Evolutionary conservation across 2,113 vertebrate species (phyloP).

Genomic region (Piprites chloris): DNA sequence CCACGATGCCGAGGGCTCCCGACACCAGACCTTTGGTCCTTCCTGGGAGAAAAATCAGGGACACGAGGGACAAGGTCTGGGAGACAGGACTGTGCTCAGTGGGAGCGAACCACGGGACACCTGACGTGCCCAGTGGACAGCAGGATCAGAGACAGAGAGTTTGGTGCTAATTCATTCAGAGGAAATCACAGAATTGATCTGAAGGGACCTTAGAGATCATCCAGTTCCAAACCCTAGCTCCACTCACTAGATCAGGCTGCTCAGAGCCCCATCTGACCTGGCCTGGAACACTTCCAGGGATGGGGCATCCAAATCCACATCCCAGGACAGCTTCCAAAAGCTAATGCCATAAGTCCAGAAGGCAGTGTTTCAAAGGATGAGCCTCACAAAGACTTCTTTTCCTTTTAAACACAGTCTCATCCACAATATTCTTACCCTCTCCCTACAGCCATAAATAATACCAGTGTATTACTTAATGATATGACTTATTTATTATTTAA

Average conservation of each 20-base stretch:
- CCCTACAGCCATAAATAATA: slow-evolving; percentile 48
- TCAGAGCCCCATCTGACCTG: not conserved
- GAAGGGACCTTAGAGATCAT: not conserved
- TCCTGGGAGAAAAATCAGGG: not conserved
- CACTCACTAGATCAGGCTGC: not conserved
- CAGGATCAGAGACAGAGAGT: not conserved
- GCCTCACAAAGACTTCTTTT: not conserved
- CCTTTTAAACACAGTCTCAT: not conserved
- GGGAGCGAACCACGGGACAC: not conserved
- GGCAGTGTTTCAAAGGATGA: not conserved
- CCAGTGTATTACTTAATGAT: slow-evolving; percentile 51
- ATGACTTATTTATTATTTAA: slow-evolving; percentile 66
- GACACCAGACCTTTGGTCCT: not conserved
- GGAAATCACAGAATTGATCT: not conserved
- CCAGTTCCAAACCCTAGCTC: not conserved
- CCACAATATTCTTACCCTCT: not conserved
- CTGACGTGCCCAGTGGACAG: not conserved
- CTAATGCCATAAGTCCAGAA: not conserved
- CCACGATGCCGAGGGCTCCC: not conserved
- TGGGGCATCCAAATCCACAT: not conserved
- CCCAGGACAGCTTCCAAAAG: not conserved
- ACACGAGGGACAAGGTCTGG: not conserved
- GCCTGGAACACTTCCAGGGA: not conserved
- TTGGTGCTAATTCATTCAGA: not conserved
- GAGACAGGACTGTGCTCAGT: not conserved